Evolutionary conservation across 2,113 vertebrate genomes (phyloP), one percentile per base, ranked within the genome.

Genomic region (Phasianus colchicus): DNA sequence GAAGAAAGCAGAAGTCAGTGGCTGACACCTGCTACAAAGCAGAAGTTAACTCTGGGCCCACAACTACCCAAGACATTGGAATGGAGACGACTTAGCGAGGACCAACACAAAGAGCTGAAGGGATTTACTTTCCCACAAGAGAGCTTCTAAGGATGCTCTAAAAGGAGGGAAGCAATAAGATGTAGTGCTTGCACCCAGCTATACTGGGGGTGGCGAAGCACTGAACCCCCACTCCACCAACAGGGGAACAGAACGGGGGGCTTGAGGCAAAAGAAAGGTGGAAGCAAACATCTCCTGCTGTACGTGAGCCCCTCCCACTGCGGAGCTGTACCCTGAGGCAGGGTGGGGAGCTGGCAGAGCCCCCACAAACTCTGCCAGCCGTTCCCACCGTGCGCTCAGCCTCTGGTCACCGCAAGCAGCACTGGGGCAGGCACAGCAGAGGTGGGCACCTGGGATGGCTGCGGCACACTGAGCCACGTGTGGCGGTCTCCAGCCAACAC

Each of bases 81-180:
- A 88, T 87, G 93, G 85, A 94, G 83, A 95, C 61, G 7, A 78
- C 77, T 81, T 74, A 86, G 93, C 77, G 92, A 2, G 2, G 90
- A 96, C 69, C 88, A 89, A 95, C 88, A 94, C 93, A 92, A 86
- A 94, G 43, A 94, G 90, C 89, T 79, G 86, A 91, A 91, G 83
- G 86, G 92, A 97, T 86, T 91, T 61, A 88, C 86, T 86, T 95
- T 96, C 80, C 92, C 89, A 89, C 85, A 55, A 48, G 61, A 95
- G 78, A 95, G 85, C 85, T 91, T 92, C 80, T 88, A 95, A 78
- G 65, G 61, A 77, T 75, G 92, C 92, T 86, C 73, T 83, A 78
- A 83, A 90, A 57, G 83, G 66, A 95, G 79, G 76, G 76, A 87
- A 93, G 92, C 82, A 78, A 85, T 55, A 73, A 38, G 30, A 84